A percentile compares a stretch with the other conserved stretches of the same genome.
phyloP scores from a whole-genome alignment of 2,797 vertebrate species.

The Sylvilagus floridanus region DNA sequence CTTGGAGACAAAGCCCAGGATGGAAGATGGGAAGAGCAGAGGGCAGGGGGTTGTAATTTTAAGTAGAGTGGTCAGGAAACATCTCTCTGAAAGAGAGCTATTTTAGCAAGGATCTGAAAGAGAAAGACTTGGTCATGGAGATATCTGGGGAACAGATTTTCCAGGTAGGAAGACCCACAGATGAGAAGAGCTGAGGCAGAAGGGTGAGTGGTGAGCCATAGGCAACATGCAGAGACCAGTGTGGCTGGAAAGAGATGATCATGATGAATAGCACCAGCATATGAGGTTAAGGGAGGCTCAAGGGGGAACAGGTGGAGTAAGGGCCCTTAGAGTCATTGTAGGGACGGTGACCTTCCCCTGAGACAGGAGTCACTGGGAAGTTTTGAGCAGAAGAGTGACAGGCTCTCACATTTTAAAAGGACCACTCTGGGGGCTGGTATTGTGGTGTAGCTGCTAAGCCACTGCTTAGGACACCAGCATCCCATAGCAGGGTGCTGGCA shows the following conservation, averaged over 20 bases:
- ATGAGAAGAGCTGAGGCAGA: background rate
- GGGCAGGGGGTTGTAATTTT: background rate
- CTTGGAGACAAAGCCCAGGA: background rate
- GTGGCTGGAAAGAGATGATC: background rate
- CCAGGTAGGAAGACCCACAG: background rate
- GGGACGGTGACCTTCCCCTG: background rate
- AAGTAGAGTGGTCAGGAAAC: background rate
- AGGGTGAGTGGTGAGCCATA: background rate
- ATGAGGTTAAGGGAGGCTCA: background rate
- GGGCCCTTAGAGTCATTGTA: background rate
- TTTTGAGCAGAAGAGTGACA: background rate
- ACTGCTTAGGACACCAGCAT: no score
- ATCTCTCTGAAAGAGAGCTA: background rate
- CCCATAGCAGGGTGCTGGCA: no score
- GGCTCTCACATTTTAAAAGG: background rate
- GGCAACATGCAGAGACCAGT: background rate
- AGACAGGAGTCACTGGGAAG: background rate
- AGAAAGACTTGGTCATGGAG: background rate
- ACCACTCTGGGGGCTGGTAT: background rate
- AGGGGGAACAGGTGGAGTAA: background rate
- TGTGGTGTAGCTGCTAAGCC: no score
- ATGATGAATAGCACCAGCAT: background rate
- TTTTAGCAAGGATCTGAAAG: slow-evolving; percentile 29
- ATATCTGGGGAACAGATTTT: background rate
- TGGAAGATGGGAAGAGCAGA: background rate